Conservation (phyloP, 2,888 invertebrate genomes). For the Drosophila greeni region DNA sequence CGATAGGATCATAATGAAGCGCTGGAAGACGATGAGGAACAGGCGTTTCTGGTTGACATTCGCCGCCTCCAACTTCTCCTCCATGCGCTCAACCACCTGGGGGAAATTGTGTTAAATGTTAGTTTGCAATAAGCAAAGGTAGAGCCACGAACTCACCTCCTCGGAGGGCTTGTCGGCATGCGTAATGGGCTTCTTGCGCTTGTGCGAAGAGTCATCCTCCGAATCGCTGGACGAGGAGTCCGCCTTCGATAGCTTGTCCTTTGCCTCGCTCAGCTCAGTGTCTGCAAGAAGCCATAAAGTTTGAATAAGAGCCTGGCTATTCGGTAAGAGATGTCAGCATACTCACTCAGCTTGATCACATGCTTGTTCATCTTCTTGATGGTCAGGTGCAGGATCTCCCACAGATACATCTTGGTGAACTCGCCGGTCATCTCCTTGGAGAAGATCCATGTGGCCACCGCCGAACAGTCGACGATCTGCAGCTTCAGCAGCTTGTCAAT, state of each 20-base stretch:
- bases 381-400: slow-evolving; percentile 97
- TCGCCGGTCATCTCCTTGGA: slow-evolving; percentile 94
- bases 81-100: slow-evolving; percentile 95
- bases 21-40: slow-evolving; percentile 97
- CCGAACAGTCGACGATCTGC: slow-evolving; percentile 96
- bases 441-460: slow-evolving; percentile 99
- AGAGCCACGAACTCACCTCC: slow-evolving; percentile 79
- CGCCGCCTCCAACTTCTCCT: slow-evolving; percentile 94
- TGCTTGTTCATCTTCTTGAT: slow-evolving; percentile 98
- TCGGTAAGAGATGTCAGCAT: fast-evolving
- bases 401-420: slow-evolving; percentile 95
- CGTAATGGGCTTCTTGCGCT: slow-evolving; percentile 79
- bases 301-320: neutral
- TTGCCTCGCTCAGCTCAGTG: slow-evolving; percentile 89
- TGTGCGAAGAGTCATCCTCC: slow-evolving; percentile 84
- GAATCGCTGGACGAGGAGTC: slow-evolving; percentile 90
- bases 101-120: neutral
- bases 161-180: slow-evolving; percentile 82
- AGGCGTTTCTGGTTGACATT: slow-evolving; percentile 98
- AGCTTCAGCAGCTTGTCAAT: slow-evolving; percentile 98
- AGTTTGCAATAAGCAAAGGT: neutral
- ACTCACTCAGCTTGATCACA: slow-evolving; percentile 87
- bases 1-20: slow-evolving; percentile 98
- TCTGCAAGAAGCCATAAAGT: slow-evolving; percentile 76
- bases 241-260: slow-evolving; percentile 90